Evolutionary conservation across 1,140 invertebrate species (phyloP).

Genomic region (Drosophila rufa): DNA sequence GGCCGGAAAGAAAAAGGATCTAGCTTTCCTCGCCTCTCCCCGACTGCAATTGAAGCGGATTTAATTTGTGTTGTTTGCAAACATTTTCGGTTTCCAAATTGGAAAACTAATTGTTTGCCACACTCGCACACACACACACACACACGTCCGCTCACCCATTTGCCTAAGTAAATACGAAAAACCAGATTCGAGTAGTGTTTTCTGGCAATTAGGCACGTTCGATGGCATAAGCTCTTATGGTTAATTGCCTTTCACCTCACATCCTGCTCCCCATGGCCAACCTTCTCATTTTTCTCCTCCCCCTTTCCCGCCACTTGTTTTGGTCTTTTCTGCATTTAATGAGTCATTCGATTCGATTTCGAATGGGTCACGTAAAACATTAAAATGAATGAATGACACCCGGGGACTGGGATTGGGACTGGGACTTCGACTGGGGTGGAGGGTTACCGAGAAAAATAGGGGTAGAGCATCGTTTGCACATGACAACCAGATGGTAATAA

Average conservation of each 20-base stretch:
- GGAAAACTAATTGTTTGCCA: constrained; percentile 73
- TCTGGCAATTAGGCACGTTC: constrained; percentile 72
- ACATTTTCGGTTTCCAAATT: constrained; percentile 64
- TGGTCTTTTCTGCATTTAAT: constrained; percentile 60
- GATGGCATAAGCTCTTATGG: constrained; percentile 58
- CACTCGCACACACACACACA: constrained; percentile 14
- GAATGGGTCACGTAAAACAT: constrained; percentile 75
- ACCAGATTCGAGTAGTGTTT: constrained; percentile 34
- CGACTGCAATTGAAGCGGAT: constrained; percentile 45
- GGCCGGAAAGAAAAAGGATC: constrained; percentile 30
- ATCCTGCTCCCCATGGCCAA: constrained; percentile 1
- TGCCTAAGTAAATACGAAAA: constrained; percentile 53
- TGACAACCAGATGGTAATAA: constrained; percentile 59
- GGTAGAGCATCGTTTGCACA: constrained; percentile 44
- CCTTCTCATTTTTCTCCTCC: background rate
- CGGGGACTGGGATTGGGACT: no score
- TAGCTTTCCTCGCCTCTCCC: background rate
- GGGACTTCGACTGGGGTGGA: no score
- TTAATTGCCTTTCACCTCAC: constrained; percentile 61
- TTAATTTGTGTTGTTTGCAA: constrained; percentile 66
- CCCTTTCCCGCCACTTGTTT: constrained; percentile 10
- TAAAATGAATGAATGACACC: constrained; percentile 65
- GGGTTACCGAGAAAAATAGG: background rate
- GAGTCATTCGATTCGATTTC: constrained; percentile 66
- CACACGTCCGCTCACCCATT: constrained; percentile 16